These are phyloP conservation scores for Psilopogon haemacephalus DNA, from an alignment of 2,113 vertebrate genomes.

Conservation along the genomic window DNA sequence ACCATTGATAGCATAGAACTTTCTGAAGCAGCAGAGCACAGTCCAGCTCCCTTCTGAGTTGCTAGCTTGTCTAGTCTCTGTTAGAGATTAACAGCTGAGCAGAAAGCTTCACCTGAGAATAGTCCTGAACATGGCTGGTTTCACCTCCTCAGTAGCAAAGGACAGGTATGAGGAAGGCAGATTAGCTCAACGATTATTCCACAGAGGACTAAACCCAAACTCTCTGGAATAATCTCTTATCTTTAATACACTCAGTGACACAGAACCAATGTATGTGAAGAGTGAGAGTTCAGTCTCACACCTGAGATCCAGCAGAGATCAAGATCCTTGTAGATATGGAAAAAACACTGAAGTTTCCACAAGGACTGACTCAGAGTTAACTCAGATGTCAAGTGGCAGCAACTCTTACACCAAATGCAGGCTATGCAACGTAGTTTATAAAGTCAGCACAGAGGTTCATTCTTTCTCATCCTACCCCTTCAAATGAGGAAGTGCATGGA, in stretches of 20 bases:
- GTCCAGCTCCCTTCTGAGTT: not conserved
- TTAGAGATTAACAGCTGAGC: not conserved
- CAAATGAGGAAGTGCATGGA: not conserved
- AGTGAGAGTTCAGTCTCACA: not conserved
- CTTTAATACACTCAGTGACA: not conserved
- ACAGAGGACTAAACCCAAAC: not conserved
- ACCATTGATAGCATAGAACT: not conserved
- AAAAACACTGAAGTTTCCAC: not conserved
- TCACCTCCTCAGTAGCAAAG: not conserved
- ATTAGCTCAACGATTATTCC: not conserved
- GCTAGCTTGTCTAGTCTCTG: not conserved
- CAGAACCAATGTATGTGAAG: not conserved
- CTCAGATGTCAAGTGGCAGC: not conserved
- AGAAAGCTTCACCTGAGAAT: not conserved
- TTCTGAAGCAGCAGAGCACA: not conserved
- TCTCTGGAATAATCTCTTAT: not conserved
- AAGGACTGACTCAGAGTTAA: not conserved
- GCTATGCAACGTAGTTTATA: rapidly evolving
- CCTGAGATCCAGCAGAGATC: not conserved
- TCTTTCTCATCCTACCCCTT: not conserved
- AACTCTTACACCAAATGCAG: not conserved
- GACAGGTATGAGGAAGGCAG: not conserved
- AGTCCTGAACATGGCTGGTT: not conserved
- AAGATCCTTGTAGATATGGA: rapidly evolving
- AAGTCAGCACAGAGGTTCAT: not conserved